Evolutionary conservation across 2,113 vertebrate genomes (phyloP).

Genomic region (Centropus unirufus): DNA sequence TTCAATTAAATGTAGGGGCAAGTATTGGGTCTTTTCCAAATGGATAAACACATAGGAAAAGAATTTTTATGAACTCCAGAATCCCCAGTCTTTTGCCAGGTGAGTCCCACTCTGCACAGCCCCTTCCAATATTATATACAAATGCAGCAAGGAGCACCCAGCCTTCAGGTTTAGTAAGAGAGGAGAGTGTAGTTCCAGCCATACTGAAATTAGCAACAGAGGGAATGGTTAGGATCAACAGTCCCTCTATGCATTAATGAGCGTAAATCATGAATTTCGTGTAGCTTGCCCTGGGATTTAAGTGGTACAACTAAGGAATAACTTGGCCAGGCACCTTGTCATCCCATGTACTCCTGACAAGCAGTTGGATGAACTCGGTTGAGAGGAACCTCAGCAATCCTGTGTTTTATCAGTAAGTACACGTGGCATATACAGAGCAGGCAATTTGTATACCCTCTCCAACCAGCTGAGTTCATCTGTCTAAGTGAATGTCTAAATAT

Average conservation of each 20-base stretch:
- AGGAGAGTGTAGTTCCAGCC: neutral
- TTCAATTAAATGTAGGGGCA: neutral
- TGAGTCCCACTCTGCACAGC: neutral
- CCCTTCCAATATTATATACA: neutral
- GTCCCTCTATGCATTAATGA: neutral
- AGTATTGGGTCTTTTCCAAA: conserved; percentile 7
- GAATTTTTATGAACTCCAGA: neutral
- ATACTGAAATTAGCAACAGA: neutral
- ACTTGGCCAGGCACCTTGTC: conserved; percentile 39
- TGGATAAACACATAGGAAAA: neutral
- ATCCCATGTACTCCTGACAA: conserved; percentile 9
- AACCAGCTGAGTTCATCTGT: conserved; percentile 73
- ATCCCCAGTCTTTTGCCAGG: neutral
- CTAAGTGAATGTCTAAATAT: conserved; percentile 80
- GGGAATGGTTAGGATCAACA: conserved; percentile 5
- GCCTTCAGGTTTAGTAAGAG: neutral
- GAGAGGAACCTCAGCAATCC: conserved; percentile 53
- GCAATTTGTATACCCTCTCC: conserved; percentile 73
- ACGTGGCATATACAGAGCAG: conserved; percentile 76
- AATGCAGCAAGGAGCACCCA: neutral
- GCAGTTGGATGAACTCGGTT: conserved; percentile 17
- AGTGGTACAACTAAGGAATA: neutral
- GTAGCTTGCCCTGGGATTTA: neutral
- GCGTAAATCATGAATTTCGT: conserved; percentile 30
- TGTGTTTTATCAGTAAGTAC: conserved; percentile 72